Base-by-base conservation (phyloP, 1,140 invertebrate species). In the Pseudomyrmex pallidus region DNA sequence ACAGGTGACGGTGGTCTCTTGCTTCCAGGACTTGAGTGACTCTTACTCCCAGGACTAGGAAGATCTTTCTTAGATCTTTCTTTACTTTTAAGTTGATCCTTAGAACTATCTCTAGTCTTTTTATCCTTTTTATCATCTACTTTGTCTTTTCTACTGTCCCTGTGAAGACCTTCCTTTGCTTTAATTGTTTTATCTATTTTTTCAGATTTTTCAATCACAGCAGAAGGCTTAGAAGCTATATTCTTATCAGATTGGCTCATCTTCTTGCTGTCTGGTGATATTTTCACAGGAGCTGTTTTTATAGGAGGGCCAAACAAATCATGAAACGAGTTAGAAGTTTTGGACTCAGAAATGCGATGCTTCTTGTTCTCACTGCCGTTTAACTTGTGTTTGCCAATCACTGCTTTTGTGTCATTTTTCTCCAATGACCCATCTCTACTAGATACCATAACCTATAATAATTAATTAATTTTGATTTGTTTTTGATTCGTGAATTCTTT, bases 241-340 rank as follows among this genome's bases (percentile, higher is more conserved):
- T 93, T 93, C 87, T 88, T 94, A 85, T 95, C 96, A 74, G 89
- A 86, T 3, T 89, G 86, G 4, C 66, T 82, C 9, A 82, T 70
- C 90, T 96, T 96, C 25, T 95, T 95, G 74, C 78, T 92, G 54
- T 97, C 96, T 1, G 96, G 95, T 35, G 96, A 96, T 63, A 95
- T 93, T 93, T 96, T 96, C 2, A 91, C 84, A 78, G 95, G 95
- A 0, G 76, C 54, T 4, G 95, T 95, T 90, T 97, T 97, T 78
- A 98, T 96, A 1, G 97, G 97, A 48, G 96, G 93, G 0, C 97
- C 97, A 94, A 98, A 98, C 66, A 98, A 93, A 84, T 96, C 96
- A 56, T 96, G 96, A 93, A 98, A 98, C 66, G 96, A 95, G 88
- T 95, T 96, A 83, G 95, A 96, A 89, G 92, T 93, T 89, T 95